These are phyloP conservation scores for Andrena marginata DNA, from an alignment of 2,888 invertebrate genomes.

Conservation along the genomic window DNA sequence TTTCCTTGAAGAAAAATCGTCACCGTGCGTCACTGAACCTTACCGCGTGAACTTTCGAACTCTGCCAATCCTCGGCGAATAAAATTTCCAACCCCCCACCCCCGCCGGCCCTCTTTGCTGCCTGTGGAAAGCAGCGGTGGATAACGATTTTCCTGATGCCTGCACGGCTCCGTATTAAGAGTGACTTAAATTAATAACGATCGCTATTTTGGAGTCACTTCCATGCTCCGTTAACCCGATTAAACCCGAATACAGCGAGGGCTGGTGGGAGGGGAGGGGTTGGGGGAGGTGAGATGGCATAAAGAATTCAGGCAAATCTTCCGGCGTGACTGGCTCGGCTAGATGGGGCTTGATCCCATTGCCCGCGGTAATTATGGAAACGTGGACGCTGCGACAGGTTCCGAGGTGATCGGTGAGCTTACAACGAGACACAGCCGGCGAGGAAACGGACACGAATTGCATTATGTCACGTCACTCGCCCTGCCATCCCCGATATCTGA, in stretches of 20 bases:
- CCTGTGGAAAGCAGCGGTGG: not conserved
- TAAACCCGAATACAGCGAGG: conserved; percentile 66
- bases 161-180: conserved; percentile 68
- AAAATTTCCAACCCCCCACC: conserved; percentile 39
- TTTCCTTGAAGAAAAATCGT: no score
- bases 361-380: conserved; percentile 71
- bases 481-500: conserved; percentile 52
- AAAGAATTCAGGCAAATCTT: conserved; percentile 75
- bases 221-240: conserved; percentile 80
- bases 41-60: conserved; percentile 60
- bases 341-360: conserved; percentile 44
- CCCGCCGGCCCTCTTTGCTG: no score
- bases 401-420: conserved; percentile 59
- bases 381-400: conserved; percentile 70
- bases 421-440: conserved; percentile 40
- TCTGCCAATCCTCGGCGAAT: conserved; percentile 31
- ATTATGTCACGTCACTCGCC: conserved; percentile 71
- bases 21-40: not conserved
- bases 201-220: conserved; percentile 80
- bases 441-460: conserved; percentile 60
- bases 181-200: conserved; percentile 77
- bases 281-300: conserved; percentile 70
- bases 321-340: conserved; percentile 61
- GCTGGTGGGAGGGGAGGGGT: not conserved
- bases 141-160: conserved; percentile 66